These are phyloP conservation scores for Flexamia atlantica DNA, from an alignment of 2,888 invertebrate species.

Conservation along the genomic window DNA sequence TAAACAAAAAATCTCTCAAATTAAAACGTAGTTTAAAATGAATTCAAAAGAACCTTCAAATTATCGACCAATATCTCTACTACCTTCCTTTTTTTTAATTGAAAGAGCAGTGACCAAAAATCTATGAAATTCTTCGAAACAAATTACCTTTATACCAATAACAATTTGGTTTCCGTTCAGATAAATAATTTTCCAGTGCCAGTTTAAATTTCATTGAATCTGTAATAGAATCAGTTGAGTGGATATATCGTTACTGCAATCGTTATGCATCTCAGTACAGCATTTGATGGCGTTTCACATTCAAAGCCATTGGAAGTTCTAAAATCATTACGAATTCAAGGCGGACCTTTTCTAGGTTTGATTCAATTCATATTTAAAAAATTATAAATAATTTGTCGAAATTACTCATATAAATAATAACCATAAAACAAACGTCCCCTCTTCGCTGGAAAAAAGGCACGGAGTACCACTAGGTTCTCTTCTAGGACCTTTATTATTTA, in stretches of 20 bases:
- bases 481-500: too few species aligned
- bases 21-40: neutral
- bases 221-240: neutral
- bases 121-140: too few species aligned
- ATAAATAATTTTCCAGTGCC: neutral
- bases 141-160: too few species aligned
- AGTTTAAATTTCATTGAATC: neutral
- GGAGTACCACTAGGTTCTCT: too few species aligned
- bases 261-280: neutral
- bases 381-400: neutral
- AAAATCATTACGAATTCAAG: neutral
- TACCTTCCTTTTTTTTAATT: neutral
- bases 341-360: neutral
- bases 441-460: too few species aligned
- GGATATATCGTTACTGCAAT: neutral
- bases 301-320: neutral
- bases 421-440: too few species aligned
- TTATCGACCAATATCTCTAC: neutral
- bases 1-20: neutral
- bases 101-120: neutral
- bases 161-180: neutral
- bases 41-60: neutral
- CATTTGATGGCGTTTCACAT: neutral
- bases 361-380: neutral
- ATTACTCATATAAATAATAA: constrained; percentile 1